Base-by-base conservation (phyloP, 1,140 invertebrate species). In the Rhysida immarginata region DNA sequence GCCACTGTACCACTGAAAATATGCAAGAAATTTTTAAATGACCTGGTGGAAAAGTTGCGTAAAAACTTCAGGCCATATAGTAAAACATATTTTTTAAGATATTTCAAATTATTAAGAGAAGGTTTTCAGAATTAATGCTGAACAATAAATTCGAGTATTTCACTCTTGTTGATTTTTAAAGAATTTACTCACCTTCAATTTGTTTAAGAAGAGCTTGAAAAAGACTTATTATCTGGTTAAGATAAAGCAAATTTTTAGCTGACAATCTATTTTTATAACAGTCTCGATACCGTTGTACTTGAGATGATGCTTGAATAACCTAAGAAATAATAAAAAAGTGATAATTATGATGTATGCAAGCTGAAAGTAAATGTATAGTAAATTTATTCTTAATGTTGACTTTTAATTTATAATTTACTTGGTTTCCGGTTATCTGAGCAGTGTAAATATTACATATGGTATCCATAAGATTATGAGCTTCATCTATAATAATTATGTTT, bases 401-500 rank as follows among this genome's bases (percentile, higher is more conserved):
- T n/a, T 21, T 45, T 1, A n/a, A 18, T 53, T 8, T 18, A 54
- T 25, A 25, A 41, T 25, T 55, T 57, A 71, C 71, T 69, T 88
- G 82, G 62, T 72, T 71, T 0, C 77, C 78, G 23, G 70, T 79
- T 26, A 95, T 69, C 53, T 83, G 78, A 1, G 79, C 76, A 63
- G 85, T 87, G 66, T 98, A 79, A 61, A 96, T 86, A 64, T 83
- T 81, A 56, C 84, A 81, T 57, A 98, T 83, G 0, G 91, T 85
- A 57, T 96, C 89, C 20, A 96, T 72, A 3, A 99, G 75, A 74
- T 98, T 98, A 63, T 99, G 96, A 5, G 95, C 96, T 73, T 99
- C 96, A 69, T 99, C 96, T 48, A 99, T 81, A 58, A 99, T 86
- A 0, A 99, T 71, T 44, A 98, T 74, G 68, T 87, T 89, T 57